These are phyloP conservation scores for Eira barbara DNA, from an alignment of 2,113 vertebrate species.

Conservation along the genomic window DNA sequence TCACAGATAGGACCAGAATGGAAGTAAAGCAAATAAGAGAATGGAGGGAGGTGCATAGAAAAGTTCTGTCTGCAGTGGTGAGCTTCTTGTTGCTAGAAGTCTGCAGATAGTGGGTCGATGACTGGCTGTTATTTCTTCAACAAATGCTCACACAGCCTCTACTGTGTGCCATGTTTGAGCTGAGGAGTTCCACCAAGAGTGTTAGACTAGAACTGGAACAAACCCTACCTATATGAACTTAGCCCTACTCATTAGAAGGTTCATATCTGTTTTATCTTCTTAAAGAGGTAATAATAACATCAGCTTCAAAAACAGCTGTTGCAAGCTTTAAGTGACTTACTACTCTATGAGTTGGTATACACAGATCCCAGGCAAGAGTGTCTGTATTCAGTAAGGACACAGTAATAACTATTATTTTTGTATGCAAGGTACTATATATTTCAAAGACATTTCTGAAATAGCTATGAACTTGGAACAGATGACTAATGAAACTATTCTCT, in stretches of 20 bases:
- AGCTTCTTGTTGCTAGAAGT: not conserved
- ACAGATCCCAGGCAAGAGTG: not conserved
- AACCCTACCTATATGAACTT: not conserved
- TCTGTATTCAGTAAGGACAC: not conserved
- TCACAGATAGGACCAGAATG: not conserved
- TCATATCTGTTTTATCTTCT: not conserved
- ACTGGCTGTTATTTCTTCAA: not conserved
- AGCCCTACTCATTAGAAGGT: not conserved
- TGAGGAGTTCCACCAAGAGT: not conserved
- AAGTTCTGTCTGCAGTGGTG: not conserved
- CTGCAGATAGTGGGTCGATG: not conserved
- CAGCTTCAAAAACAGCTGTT: not conserved
- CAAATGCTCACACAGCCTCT: not conserved
- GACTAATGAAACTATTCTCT: not conserved
- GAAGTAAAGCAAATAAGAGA: not conserved
- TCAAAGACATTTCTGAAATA: not conserved
- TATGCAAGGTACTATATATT: not conserved
- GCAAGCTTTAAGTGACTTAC: not conserved
- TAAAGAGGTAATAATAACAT: not conserved
- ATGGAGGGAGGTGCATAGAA: not conserved
- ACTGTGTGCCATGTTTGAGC: not conserved
- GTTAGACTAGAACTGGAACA: not conserved
- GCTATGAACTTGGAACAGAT: not conserved
- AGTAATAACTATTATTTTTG: not conserved
- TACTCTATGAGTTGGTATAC: not conserved